Percentiles rank a stretch among this genome's conserved stretches.
These are phyloP conservation scores for Cheiracanthium punctorium DNA, from an alignment of 2,888 invertebrate species.

Conservation along the genomic window DNA sequence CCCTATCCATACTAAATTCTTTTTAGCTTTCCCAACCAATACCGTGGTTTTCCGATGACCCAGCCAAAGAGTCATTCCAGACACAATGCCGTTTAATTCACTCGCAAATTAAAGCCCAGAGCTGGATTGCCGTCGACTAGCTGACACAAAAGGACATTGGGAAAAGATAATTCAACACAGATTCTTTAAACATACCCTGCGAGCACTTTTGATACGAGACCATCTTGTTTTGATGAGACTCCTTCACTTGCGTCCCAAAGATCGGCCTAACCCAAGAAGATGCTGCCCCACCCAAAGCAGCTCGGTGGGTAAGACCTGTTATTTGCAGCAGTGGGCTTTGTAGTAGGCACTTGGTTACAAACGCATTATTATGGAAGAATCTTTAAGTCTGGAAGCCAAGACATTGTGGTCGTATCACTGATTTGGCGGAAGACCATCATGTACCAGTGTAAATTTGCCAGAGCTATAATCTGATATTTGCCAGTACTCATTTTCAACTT, in stretches of 20 bases:
- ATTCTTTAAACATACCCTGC: slow-evolving; percentile 44
- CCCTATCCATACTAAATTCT: no score
- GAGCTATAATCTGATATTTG: slow-evolving; percentile 18
- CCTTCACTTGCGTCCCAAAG: slow-evolving; percentile 19
- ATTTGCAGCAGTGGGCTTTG: slow-evolving; percentile 57
- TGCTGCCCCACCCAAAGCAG: slow-evolving; percentile 49
- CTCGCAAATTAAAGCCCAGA: neutral
- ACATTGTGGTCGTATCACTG: slow-evolving; percentile 7
- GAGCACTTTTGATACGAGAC: slow-evolving; percentile 34
- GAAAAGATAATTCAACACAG: neutral
- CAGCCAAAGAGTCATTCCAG: neutral
- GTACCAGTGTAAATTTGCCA: slow-evolving; percentile 6
- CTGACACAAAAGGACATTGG: slow-evolving; percentile 10
- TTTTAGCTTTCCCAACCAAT: neutral
- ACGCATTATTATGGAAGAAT: slow-evolving; percentile 56
- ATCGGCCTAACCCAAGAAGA: slow-evolving; percentile 11
- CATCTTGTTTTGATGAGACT: slow-evolving; percentile 60
- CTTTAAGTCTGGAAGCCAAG: slow-evolving; percentile 15
- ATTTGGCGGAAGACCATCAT: slow-evolving; percentile 3
- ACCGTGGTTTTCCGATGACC: neutral
- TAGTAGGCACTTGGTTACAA: slow-evolving; percentile 52
- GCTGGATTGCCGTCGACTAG: neutral
- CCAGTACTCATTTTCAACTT: neutral
- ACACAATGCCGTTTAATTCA: slow-evolving; percentile 36
- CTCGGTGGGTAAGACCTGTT: slow-evolving; percentile 45